Evolutionary conservation across 2,113 vertebrate genomes (phyloP).

Genomic region (Chaetura pelagica): DNA sequence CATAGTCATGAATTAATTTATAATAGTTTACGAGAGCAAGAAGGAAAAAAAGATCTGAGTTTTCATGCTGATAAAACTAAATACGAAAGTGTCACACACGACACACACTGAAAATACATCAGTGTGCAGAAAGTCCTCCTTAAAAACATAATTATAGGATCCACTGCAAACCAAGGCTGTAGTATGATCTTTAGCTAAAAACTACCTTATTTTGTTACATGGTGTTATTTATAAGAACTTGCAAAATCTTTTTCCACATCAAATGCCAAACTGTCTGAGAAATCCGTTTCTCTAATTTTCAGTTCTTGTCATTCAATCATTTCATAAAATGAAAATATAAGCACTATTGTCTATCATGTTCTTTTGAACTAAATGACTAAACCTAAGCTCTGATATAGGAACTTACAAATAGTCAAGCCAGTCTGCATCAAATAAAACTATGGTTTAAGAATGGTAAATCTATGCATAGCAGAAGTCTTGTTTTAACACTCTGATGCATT

Average conservation of each 20-base stretch:
- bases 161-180: not conserved
- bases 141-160: not conserved
- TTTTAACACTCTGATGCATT: not conserved
- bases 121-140: not conserved
- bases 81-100: not conserved
- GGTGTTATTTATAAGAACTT: not conserved
- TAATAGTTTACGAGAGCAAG: not conserved
- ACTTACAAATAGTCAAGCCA: not conserved
- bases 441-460: not conserved
- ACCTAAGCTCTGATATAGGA: not conserved
- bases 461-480: not conserved
- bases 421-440: not conserved
- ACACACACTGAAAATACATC: not conserved
- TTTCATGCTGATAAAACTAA: not conserved
- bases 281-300: not conserved
- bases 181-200: not conserved
- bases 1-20: not conserved
- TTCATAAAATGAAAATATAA: not conserved
- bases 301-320: not conserved
- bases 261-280: not conserved
- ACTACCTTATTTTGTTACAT: not conserved
- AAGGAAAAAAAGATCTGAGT: not conserved
- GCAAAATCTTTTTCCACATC: not conserved
- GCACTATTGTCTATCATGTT: accelerated
- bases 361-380: not conserved